Conservation (phyloP, 2,797 vertebrate species). For the Picus viridis region DNA sequence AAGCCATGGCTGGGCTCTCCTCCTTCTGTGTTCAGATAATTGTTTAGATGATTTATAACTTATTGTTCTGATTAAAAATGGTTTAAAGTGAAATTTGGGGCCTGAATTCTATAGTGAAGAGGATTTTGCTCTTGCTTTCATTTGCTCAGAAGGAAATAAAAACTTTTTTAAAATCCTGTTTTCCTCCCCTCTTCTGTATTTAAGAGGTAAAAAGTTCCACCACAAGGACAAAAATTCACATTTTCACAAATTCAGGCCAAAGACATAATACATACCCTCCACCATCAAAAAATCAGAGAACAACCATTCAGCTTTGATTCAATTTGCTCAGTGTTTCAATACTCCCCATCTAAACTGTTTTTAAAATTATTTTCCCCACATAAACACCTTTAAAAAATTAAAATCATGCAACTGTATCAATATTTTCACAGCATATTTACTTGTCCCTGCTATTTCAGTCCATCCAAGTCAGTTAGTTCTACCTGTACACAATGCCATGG, state of each 20-base stretch:
- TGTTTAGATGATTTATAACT: slow-evolving; percentile 80
- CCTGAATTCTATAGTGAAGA: slow-evolving; percentile 72
- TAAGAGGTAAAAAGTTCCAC: slow-evolving; percentile 40
- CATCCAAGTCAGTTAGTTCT: background rate
- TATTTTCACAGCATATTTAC: background rate
- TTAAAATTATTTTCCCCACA: background rate
- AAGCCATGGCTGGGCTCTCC: slow-evolving; percentile 65
- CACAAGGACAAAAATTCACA: slow-evolving; percentile 58
- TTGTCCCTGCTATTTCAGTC: background rate
- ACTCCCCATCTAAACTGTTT: background rate
- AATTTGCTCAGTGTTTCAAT: background rate
- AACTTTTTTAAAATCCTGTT: background rate
- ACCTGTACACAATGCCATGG: background rate
- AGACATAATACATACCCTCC: background rate
- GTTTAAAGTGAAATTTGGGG: slow-evolving; percentile 78
- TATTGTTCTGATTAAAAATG: slow-evolving; percentile 78
- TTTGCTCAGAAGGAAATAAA: background rate
- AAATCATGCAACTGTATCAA: background rate
- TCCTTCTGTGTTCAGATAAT: slow-evolving; percentile 78
- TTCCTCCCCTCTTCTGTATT: background rate
- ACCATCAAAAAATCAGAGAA: background rate
- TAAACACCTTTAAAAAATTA: background rate
- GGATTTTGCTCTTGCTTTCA: slow-evolving; percentile 65
- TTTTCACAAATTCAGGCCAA: slow-evolving; percentile 53
- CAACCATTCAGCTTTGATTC: background rate